Base-by-base conservation (phyloP, 1,140 invertebrate species). In the Lineus longissimus region DNA sequence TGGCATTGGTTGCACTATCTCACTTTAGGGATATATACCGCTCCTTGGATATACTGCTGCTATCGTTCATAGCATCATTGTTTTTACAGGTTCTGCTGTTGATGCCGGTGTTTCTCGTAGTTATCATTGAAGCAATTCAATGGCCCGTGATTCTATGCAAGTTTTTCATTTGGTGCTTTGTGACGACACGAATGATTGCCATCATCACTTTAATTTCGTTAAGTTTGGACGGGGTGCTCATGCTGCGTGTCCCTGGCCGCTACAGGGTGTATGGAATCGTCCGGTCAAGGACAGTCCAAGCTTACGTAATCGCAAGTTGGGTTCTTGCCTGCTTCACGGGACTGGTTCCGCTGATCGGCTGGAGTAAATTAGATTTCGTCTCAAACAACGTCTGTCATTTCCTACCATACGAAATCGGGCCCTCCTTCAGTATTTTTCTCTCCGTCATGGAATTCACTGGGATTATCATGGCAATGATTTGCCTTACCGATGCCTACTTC, bases 391-490 rank as follows among this genome's bases (percentile, higher is more conserved):
- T 23, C 6, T 51, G 47, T 51, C n/a, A 23, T 9, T 51, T 51
- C 25, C n/a, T 51, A n/a, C 47, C 47, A 9, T 51, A 23, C 47
- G 47, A 51, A 51, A 51, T 51, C 47, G 47, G 47, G 9, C 4
- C 47, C 4, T 51, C 47, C 9, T 51, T 51, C 47, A 51, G 47
- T 51, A 51, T 51, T 51, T 51, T 51, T n/a, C n/a, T 51, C 9
- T 6, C 47, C 9, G 47, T 51, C n/a, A 23, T 51, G 25, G 47
- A 51, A 51, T 51, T 51, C 47, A 27, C 47, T 6, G 25, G 47
- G 9, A 51, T 51, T 51, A 23, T 51, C 25, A 19, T 51, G 25
- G n/a, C 47, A 4, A 27, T 51, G n/a, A 51, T 51, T n/a, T 51
- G 47, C n/a, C n/a, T 51, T n/a, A 7, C 47, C 4, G 47, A 51